Conservation (phyloP, 2,113 vertebrate species). For the Festucalex cinctus region DNA sequence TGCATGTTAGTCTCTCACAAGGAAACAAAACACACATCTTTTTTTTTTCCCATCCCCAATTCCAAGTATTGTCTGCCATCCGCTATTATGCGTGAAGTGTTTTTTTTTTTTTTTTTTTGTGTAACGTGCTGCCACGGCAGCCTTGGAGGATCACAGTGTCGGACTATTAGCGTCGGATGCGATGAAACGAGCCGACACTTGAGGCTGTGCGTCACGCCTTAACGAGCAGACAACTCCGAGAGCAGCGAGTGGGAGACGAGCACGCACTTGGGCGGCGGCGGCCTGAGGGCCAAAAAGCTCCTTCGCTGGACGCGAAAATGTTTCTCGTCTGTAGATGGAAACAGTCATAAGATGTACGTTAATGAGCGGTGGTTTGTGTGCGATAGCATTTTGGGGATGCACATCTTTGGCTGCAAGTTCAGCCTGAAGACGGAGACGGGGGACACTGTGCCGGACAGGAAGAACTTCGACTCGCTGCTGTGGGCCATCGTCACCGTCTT, state of each 20-base stretch:
- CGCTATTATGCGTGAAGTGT: not conserved
- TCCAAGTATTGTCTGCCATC: not conserved
- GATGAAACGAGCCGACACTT: constrained; percentile 33
- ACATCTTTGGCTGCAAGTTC: constrained; percentile 98
- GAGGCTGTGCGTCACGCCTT: constrained; percentile 5
- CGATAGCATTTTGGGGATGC: constrained; percentile 93
- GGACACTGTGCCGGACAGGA: constrained; percentile 92
- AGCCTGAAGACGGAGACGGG: constrained; percentile 90
- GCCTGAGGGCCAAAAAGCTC: not conserved
- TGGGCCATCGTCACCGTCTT: constrained; percentile 98
- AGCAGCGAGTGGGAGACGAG: not conserved
- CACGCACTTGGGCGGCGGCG: not conserved
- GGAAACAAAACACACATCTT: not conserved
- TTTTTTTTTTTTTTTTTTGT: too few relatives aligned
- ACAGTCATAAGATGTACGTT: too few relatives aligned
- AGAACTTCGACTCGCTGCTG: constrained; percentile 95
- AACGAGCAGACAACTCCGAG: constrained; percentile 28
- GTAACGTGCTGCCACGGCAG: constrained; percentile 3
- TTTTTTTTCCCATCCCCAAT: not conserved
- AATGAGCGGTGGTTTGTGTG: not conserved
- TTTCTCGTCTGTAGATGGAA: too few relatives aligned
- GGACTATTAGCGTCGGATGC: constrained; percentile 11
- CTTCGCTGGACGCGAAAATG: too few relatives aligned
- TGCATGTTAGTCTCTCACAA: not conserved
- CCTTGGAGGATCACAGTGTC: constrained; percentile 5